These are phyloP conservation scores for Lycodopsis pacificus DNA, from an alignment of 2,797 vertebrate species.

Conservation along the genomic window DNA sequence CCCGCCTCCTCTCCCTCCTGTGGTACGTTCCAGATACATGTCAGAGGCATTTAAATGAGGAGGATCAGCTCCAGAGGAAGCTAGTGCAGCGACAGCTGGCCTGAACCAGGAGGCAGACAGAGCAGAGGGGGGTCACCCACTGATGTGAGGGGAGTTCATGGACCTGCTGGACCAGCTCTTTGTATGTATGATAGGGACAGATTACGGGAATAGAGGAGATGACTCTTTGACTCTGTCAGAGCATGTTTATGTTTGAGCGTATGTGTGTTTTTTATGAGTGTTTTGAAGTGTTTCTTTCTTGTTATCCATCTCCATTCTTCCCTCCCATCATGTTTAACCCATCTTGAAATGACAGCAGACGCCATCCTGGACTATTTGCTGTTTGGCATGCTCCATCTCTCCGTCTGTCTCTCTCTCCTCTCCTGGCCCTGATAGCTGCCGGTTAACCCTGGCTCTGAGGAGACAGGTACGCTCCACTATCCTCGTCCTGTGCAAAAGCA, in stretches of 20 bases:
- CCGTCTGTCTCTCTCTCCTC: slow-evolving; percentile 41
- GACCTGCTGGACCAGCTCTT: slow-evolving; percentile 77
- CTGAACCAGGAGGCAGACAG: slow-evolving; percentile 78
- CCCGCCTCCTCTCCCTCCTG: slow-evolving; percentile 53
- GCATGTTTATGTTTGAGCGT: slow-evolving; percentile 26
- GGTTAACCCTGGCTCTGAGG: slow-evolving; percentile 62
- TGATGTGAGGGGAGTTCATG: slow-evolving; percentile 76
- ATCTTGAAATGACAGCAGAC: slow-evolving; percentile 64
- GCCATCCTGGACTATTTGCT: slow-evolving; percentile 61
- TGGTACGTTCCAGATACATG: slow-evolving; percentile 85
- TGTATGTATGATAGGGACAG: slow-evolving; percentile 80
- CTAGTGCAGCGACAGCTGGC: slow-evolving; percentile 83
- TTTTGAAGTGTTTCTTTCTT: slow-evolving; percentile 64
- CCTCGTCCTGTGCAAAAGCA: slow-evolving; percentile 62
- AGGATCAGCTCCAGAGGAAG: slow-evolving; percentile 83
- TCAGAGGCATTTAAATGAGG: slow-evolving; percentile 86
- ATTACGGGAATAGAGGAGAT: slow-evolving; percentile 51
- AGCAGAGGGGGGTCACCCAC: slow-evolving; percentile 73
- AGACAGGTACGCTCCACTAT: slow-evolving; percentile 70
- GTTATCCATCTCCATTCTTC: slow-evolving; percentile 45
- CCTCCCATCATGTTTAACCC: slow-evolving; percentile 51
- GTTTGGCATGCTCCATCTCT: slow-evolving; percentile 67
- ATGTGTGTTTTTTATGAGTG: slow-evolving; percentile 30
- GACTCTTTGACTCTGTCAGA: slow-evolving; percentile 52
- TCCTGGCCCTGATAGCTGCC: slow-evolving; percentile 59